Conservation (phyloP, 2,888 invertebrate genomes). For the Apodemia mormo region DNA sequence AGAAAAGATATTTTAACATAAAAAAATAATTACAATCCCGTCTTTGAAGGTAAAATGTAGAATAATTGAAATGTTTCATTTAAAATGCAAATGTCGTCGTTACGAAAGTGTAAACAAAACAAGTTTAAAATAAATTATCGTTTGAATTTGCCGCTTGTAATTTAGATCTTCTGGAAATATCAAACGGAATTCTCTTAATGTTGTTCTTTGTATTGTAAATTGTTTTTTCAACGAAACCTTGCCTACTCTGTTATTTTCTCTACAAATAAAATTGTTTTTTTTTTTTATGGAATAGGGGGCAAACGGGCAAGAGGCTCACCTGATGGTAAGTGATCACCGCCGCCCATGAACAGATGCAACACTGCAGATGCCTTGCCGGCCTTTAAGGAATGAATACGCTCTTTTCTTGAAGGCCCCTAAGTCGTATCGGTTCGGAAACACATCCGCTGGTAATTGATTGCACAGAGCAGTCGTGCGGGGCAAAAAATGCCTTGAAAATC, state of each 20-base stretch:
- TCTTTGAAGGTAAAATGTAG: constrained; percentile 5
- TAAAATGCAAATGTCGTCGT: constrained; percentile 13
- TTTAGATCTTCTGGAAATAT: constrained; percentile 9
- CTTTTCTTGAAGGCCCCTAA: too few species aligned
- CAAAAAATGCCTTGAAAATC: too few species aligned
- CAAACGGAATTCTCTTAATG: neutral
- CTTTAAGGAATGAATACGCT: too few species aligned
- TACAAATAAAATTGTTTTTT: too few species aligned
- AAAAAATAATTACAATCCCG: constrained; percentile 14
- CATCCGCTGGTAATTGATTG: too few species aligned
- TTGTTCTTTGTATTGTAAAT: neutral
- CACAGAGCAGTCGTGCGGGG: too few species aligned
- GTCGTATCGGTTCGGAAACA: too few species aligned
- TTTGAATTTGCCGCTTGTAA: constrained; percentile 8
- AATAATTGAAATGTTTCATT: constrained; percentile 16
- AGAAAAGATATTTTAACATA: constrained; percentile 10
- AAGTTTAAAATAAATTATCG: constrained; percentile 15
- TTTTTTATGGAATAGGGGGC: too few species aligned
- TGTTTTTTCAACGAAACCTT: neutral
- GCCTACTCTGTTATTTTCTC: neutral
- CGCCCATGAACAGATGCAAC: too few species aligned
- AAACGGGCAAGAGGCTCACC: too few species aligned
- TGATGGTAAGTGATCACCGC: too few species aligned
- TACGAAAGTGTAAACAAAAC: constrained; percentile 14
- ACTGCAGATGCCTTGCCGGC: too few species aligned